Conservation (phyloP, 2,888 invertebrate species). For the Euzetes globulus region DNA sequence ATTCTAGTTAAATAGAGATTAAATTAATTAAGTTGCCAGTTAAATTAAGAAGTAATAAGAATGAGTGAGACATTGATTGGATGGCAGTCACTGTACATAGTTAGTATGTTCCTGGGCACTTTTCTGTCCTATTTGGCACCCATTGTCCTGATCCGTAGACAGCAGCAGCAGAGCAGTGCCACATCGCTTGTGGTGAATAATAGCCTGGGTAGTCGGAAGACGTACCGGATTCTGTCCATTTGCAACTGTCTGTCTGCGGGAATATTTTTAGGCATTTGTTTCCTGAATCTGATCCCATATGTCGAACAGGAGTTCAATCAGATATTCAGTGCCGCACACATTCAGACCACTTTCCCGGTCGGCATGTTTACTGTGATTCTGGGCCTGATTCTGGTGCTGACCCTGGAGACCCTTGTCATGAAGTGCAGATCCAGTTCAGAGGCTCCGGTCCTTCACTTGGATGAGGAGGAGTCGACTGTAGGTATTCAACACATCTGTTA, state of each 20-base stretch:
- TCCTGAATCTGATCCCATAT: conserved; percentile 48
- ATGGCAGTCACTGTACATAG: conserved; percentile 30
- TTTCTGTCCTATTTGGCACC: conserved; percentile 37
- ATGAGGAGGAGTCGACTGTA: conserved; percentile 28
- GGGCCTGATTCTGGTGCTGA: conserved; percentile 46
- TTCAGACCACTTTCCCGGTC: conserved; percentile 43
- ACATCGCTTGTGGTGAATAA: not conserved
- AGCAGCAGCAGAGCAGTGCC: not conserved
- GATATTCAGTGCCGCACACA: conserved; percentile 41
- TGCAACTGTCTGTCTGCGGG: conserved; percentile 48
- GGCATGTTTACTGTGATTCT: conserved; percentile 44
- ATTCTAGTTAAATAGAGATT: not conserved
- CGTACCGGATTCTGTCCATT: conserved; percentile 32
- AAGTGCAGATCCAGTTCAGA: conserved; percentile 25
- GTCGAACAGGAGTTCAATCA: conserved; percentile 45
- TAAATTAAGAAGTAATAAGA: too few relatives aligned
- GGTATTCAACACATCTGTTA: not conserved
- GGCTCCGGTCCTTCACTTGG: conserved; percentile 29
- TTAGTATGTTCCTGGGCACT: conserved; percentile 36
- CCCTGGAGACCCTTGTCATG: conserved; percentile 44
- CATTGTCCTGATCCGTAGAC: conserved; percentile 19
- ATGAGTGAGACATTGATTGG: conserved; percentile 8
- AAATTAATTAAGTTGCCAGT: too few relatives aligned
- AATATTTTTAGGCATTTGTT: conserved; percentile 48
- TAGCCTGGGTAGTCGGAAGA: not conserved